phyloP scores from a whole-genome alignment of 2,797 vertebrate species.

The Rhabdomys pumilio region DNA sequence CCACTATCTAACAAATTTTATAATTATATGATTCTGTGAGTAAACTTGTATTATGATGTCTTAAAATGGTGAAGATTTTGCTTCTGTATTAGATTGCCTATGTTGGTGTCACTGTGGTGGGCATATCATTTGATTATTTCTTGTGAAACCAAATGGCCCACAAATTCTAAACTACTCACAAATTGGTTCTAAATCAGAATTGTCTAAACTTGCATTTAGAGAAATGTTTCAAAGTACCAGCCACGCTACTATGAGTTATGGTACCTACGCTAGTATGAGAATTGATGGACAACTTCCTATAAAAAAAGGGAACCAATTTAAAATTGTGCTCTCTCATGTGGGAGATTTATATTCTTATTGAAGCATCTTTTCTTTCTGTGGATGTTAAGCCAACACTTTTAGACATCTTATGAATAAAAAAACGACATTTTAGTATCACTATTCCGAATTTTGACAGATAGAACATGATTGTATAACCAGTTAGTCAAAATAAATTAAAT shows the following conservation, averaged over 20 bases:
- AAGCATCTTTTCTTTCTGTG: not conserved
- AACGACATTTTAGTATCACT: not conserved
- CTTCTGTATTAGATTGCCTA: not conserved
- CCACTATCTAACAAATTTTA: not conserved
- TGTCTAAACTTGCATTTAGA: not conserved
- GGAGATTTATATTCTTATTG: not conserved
- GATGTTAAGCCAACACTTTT: not conserved
- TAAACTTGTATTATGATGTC: not conserved
- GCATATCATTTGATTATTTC: not conserved
- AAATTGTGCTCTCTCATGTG: not conserved
- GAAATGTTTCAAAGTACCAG: not conserved
- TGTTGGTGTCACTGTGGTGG: not conserved
- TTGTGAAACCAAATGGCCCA: not conserved
- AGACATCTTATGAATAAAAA: not conserved
- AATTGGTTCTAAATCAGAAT: not conserved
- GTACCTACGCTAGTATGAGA: not conserved
- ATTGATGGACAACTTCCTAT: not conserved
- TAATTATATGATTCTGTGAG: not conserved
- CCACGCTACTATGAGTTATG: not conserved
- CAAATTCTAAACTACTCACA: not conserved
- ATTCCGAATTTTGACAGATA: not conserved
- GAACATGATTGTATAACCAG: not conserved
- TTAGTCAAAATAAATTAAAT: not conserved
- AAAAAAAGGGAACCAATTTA: not conserved
- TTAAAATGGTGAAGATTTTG: not conserved